phyloP scores from a whole-genome alignment of 2,888 invertebrate genomes.

The Gymnoscelis rufifasciata region DNA sequence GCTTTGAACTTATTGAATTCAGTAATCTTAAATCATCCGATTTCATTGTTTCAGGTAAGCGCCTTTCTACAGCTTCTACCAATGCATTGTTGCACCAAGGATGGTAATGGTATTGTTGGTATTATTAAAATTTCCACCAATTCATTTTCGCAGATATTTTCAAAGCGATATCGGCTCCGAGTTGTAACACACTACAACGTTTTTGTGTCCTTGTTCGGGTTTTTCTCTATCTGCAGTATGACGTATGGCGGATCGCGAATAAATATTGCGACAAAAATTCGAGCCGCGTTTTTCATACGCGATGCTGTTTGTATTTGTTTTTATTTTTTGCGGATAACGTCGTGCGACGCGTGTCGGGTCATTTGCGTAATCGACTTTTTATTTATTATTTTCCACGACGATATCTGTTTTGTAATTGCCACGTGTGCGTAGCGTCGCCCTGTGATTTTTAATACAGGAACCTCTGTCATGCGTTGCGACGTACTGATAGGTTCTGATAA shows the following conservation, averaged over 20 bases:
- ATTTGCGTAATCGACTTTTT: conserved; percentile 49
- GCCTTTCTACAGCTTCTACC: background rate
- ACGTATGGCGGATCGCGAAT: conserved; percentile 52
- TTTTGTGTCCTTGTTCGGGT: conserved; percentile 37
- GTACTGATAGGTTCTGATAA: conserved; percentile 1
- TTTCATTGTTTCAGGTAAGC: conserved; percentile 13
- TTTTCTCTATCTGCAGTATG: conserved; percentile 43
- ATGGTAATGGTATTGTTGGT: background rate
- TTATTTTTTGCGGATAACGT: conserved; percentile 42
- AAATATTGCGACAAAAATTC: conserved; percentile 44
- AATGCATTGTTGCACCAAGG: background rate
- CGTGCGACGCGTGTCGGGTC: conserved; percentile 37
- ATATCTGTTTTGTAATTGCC: conserved; percentile 25
- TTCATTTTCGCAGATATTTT: background rate
- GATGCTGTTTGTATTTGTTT: conserved; percentile 41
- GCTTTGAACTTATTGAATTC: background rate
- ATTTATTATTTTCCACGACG: conserved; percentile 35
- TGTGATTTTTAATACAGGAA: conserved; percentile 3
- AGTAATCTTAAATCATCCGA: background rate
- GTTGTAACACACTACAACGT: conserved; percentile 25
- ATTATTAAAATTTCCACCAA: too few relatives aligned
- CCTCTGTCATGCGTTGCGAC: conserved; percentile 8
- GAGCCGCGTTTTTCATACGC: conserved; percentile 38
- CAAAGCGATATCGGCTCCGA: conserved; percentile 7
- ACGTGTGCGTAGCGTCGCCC: conserved; percentile 2